phyloP scores from a whole-genome alignment of 2,888 invertebrate species.

The Pomacea canaliculata region DNA sequence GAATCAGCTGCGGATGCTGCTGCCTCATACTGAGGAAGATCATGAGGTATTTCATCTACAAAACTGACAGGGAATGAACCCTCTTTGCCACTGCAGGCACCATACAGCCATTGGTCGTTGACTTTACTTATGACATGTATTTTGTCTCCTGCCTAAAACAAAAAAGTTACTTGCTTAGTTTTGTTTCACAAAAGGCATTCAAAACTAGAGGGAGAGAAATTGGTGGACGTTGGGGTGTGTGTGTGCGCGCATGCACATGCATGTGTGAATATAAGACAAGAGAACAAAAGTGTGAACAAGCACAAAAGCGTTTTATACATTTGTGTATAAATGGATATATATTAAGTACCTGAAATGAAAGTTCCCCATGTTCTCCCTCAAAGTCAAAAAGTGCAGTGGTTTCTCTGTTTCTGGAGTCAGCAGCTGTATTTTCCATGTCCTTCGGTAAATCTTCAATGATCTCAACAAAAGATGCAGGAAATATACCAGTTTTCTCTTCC shows the following conservation, averaged over 20 bases:
- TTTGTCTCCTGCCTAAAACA: conserved; percentile 49
- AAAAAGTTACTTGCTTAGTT: too few species aligned
- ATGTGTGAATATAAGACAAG: too few species aligned
- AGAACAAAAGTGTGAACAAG: too few species aligned
- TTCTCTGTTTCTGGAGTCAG: conserved; percentile 19
- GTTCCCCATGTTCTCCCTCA: conserved; percentile 50
- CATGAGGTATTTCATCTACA: conserved; percentile 39
- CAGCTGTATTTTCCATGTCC: conserved; percentile 28
- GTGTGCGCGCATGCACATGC: too few species aligned
- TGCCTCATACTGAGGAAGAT: conserved; percentile 18
- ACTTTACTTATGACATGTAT: conserved; percentile 49
- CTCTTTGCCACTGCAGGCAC: conserved; percentile 41
- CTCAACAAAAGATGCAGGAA: conserved; percentile 71
- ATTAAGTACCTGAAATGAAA: conserved; percentile 49
- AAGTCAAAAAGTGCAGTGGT: conserved; percentile 51
- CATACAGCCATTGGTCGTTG: conserved; percentile 60
- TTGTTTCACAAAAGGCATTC: too few species aligned
- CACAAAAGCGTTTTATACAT: too few species aligned
- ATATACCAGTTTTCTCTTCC: conserved; percentile 63
- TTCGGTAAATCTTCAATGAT: conserved; percentile 55
- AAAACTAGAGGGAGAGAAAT: too few species aligned
- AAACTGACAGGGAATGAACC: conserved; percentile 64
- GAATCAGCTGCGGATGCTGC: too few species aligned
- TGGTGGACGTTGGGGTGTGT: too few species aligned
- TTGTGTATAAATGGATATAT: too few species aligned